A percentile compares a stretch with the other conserved stretches of the same genome.
Conservation (phyloP, 2,113 vertebrate genomes). For the Ailuropoda melanoleuca region DNA sequence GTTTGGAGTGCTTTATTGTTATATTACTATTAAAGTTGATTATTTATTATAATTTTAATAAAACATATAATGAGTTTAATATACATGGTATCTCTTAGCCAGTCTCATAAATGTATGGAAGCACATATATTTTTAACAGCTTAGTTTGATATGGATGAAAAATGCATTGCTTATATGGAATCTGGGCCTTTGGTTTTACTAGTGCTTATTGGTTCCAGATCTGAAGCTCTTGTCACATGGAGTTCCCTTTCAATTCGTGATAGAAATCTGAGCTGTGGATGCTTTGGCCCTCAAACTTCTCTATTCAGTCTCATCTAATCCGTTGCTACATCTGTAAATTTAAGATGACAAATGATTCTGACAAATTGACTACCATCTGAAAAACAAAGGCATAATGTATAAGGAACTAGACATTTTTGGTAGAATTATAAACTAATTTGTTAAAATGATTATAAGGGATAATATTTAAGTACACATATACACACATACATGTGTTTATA, state of each 20-base stretch:
- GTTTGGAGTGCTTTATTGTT: conserved; percentile 75
- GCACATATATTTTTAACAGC: not conserved
- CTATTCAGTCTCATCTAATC: not conserved
- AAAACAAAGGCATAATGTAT: not conserved
- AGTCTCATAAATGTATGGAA: not conserved
- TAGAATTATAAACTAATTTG: not conserved
- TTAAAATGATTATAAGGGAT: not conserved
- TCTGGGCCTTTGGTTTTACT: not conserved
- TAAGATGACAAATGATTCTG: not conserved
- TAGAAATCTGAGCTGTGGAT: conserved; percentile 6
- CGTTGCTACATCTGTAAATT: conserved; percentile 2
- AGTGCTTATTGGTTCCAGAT: conserved; percentile 3
- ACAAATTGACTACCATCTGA: not conserved
- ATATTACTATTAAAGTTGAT: conserved; percentile 66
- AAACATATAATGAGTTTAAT: conserved; percentile 65
- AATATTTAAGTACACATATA: not conserved
- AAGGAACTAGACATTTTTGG: not conserved
- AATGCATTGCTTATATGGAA: conserved; percentile 2
- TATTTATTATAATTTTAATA: conserved; percentile 79
- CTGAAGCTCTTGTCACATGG: not conserved
- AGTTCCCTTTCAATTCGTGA: not conserved
- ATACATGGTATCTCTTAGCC: conserved; percentile 6
- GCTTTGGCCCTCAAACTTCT: not conserved
- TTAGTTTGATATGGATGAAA: not conserved
- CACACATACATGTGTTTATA: not conserved